These are phyloP conservation scores for Meganola albula DNA, from an alignment of 2,888 invertebrate species.

Conservation along the genomic window DNA sequence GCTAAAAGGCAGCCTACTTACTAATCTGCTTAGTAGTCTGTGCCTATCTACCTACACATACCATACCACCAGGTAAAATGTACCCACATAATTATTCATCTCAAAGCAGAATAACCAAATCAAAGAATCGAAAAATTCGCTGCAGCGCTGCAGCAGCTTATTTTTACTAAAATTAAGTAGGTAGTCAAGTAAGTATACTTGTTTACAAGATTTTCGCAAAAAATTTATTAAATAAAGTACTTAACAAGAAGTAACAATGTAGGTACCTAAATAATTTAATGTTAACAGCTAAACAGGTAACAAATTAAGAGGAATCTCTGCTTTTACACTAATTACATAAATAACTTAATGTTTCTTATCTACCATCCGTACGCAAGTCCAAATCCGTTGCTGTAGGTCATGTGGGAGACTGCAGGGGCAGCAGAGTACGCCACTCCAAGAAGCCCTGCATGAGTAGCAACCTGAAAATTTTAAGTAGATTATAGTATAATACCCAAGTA, in stretches of 20 bases:
- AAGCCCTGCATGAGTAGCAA: constrained; percentile 68
- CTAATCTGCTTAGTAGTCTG: too few relatives aligned
- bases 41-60: too few relatives aligned
- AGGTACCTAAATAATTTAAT: background rate
- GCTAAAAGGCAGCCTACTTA: too few relatives aligned
- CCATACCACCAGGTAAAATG: too few relatives aligned
- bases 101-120: too few relatives aligned
- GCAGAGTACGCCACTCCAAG: constrained; percentile 80
- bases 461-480: constrained; percentile 39
- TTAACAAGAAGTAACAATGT: background rate
- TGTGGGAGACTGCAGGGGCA: constrained; percentile 79
- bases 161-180: background rate
- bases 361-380: constrained; percentile 78
- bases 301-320: constrained; percentile 66
- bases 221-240: background rate
- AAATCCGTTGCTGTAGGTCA: constrained; percentile 76
- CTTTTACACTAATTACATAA: constrained; percentile 25
- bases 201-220: background rate
- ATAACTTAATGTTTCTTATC: constrained; percentile 18
- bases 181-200: background rate
- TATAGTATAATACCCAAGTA: too few relatives aligned
- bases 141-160: too few relatives aligned
- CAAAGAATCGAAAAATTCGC: too few relatives aligned
- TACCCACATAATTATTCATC: too few relatives aligned
- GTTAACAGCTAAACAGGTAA: constrained; percentile 39